Base-by-base conservation (phyloP, 2,888 invertebrate species). In the Trachelus tabidus region DNA sequence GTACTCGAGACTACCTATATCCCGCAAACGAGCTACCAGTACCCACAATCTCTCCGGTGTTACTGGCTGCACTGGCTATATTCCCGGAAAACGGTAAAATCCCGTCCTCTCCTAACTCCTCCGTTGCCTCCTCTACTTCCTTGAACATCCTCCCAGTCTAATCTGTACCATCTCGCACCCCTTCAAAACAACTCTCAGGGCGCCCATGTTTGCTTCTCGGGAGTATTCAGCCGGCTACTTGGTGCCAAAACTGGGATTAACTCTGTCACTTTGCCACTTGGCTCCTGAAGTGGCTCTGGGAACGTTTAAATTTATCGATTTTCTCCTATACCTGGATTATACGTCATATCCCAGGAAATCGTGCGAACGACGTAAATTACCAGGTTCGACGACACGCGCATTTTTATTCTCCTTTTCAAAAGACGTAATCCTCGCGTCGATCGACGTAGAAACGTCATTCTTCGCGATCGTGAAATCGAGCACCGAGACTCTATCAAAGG, bases 41-140 rank as follows among this genome's bases (percentile, higher is more conserved):
- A 73, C 73, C 77, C 33, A 75, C 40, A 74, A 73, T 69, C 75
- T 74, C 76, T 75, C 37, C 71, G 31, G 34, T 73, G 56, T n/a
- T 30, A 23, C 68, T 23, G 34, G 12, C 23, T 73, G 40, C 31
- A 73, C 56, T 23, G 23, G 2, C 9, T 56, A 11, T 71, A 31
- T 71, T 31, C 71, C 30, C 31, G 71, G 30, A 71, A 71, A 71
- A 71, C 71, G 71, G 71, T 71, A 71, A 4, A 34, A 33, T 71
- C 34, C 56, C 56, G 23, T 56, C 23, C 56, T 9, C 56, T 23
- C 56, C 56, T 11, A 9, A n/a, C 71, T 71, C n/a, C 71, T 71
- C 33, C 71, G n/a, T 15, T 3, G 71, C 33, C 71, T 11, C 15
- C 3, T 15, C 30, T 3, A 71, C 34, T 33, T 71, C 34, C 71